Conservation (phyloP, 2,888 invertebrate species). For the Diarsia dahlii region DNA sequence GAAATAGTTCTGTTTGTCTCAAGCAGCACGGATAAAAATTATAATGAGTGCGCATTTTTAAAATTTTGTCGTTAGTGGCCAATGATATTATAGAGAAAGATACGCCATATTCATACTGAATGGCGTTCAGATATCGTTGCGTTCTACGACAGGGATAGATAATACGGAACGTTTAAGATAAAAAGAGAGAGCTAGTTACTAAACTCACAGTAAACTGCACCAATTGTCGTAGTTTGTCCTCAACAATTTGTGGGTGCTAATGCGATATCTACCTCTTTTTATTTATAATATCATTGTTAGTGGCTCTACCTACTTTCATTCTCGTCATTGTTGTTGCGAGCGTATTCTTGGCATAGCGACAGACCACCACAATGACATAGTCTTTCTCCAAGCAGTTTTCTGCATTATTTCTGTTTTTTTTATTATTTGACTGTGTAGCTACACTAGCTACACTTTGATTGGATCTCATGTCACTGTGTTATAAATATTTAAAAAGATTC, state of each 20-base stretch:
- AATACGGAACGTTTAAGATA: too few relatives aligned
- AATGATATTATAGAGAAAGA: too few relatives aligned
- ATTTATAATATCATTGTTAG: too few relatives aligned
- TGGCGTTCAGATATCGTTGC: too few relatives aligned
- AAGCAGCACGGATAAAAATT: neutral
- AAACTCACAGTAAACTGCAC: too few relatives aligned
- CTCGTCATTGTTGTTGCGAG: conserved; percentile 2
- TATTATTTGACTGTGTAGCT: neutral
- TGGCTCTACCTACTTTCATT: neutral
- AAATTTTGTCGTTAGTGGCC: neutral
- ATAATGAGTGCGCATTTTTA: neutral
- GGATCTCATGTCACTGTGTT: neutral
- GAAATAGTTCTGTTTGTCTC: neutral
- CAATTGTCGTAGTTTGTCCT: too few relatives aligned
- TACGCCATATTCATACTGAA: too few relatives aligned
- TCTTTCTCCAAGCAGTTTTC: conserved; percentile 5
- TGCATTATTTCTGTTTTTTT: neutral
- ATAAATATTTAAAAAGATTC: neutral
- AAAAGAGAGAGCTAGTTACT: too few relatives aligned
- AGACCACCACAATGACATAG: neutral
- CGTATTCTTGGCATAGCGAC: conserved; percentile 17
- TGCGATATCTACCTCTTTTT: too few relatives aligned
- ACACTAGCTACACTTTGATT: neutral
- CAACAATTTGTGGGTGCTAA: too few relatives aligned
- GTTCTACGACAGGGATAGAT: too few relatives aligned